Conservation (phyloP, 2,797 vertebrate species). For the Ctenopoma multispine region DNA sequence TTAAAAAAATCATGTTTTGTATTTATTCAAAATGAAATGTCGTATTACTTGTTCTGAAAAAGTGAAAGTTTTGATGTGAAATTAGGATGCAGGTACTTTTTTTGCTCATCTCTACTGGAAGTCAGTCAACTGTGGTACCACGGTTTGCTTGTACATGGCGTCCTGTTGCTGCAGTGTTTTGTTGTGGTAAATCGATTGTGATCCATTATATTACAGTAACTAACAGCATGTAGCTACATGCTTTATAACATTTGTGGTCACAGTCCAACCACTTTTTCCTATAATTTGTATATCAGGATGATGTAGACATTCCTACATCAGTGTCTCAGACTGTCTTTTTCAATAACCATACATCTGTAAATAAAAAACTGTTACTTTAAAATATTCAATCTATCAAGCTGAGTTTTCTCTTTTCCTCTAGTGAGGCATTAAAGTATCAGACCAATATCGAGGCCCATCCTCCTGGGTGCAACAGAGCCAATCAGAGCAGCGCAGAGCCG, state of each 20-base stretch:
- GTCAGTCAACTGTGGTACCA: neutral
- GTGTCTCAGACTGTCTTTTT: neutral
- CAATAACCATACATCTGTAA: neutral
- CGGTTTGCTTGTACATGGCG: neutral
- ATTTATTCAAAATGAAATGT: no score
- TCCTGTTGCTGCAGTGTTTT: neutral
- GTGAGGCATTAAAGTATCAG: constrained; percentile 95
- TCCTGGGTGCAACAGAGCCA: constrained; percentile 90
- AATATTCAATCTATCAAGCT: neutral
- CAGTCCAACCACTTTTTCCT: neutral
- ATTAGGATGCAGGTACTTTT: neutral
- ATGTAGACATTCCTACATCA: no score
- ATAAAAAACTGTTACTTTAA: neutral
- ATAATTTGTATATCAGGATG: no score
- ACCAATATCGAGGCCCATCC: constrained; percentile 91
- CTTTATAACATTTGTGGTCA: no score
- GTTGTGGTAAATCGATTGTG: neutral
- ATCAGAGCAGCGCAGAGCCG: constrained; percentile 78
- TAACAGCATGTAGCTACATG: no score
- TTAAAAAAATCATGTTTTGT: neutral
- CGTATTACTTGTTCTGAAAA: no score
- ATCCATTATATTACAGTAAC: no score
- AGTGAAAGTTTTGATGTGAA: no score
- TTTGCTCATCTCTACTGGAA: neutral
- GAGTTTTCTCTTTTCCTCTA: constrained; percentile 56